A percentile compares a stretch with the other conserved stretches of the same genome.
Evolutionary conservation across 2,113 vertebrate genomes (phyloP).

Genomic region (Sterna hirundo): DNA sequence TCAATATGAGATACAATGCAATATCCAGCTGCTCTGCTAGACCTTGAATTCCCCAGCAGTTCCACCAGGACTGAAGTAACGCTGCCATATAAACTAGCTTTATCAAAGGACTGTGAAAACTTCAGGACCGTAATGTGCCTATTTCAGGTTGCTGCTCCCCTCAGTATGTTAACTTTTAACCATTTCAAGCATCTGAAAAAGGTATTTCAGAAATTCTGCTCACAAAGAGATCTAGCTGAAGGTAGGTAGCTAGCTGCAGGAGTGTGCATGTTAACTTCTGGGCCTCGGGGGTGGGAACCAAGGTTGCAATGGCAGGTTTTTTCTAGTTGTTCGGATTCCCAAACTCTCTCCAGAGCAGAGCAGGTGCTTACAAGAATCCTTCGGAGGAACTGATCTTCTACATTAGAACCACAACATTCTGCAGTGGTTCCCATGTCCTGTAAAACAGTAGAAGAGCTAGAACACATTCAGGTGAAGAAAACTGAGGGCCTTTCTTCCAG

Average conservation of each 20-base stretch:
- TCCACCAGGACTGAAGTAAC: background rate
- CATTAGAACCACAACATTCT: background rate
- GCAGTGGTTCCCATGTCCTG: background rate
- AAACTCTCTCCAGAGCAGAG: background rate
- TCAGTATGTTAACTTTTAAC: background rate
- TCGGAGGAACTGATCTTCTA: background rate
- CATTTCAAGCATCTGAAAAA: background rate
- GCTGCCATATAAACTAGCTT: background rate
- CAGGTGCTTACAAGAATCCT: background rate
- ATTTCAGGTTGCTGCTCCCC: background rate
- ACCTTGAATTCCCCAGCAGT: background rate
- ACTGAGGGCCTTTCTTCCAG: background rate
- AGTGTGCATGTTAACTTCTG: background rate
- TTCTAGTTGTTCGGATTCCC: fast-evolving
- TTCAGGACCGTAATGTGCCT: background rate
- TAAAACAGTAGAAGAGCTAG: background rate
- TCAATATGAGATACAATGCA: background rate
- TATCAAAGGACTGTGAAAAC: background rate
- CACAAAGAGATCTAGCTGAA: background rate
- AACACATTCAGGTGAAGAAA: background rate
- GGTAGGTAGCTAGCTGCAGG: background rate
- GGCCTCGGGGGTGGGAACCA: background rate
- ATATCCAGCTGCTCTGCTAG: background rate
- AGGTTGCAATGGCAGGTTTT: background rate
- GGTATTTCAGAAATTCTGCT: background rate